phyloP scores from a whole-genome alignment of 2,797 vertebrate genomes.

The Chelmon rostratus region DNA sequence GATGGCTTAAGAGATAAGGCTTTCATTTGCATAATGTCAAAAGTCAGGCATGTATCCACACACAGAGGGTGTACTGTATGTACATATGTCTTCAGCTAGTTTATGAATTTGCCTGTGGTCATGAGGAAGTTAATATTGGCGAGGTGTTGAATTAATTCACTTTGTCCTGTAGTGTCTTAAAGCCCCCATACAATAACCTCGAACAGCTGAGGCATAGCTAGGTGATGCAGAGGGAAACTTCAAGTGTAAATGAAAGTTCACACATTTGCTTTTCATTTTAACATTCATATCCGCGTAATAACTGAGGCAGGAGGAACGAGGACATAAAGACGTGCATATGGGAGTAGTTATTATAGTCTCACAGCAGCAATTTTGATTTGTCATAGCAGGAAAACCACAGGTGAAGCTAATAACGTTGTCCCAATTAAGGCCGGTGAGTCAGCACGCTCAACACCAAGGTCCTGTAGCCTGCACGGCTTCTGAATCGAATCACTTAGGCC shows the following conservation, averaged over 20 bases:
- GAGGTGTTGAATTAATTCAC: neutral
- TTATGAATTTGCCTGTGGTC: constrained; percentile 13
- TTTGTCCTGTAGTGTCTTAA: constrained; percentile 5
- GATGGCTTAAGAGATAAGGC: constrained; percentile 38
- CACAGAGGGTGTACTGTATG: neutral
- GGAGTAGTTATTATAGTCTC: neutral
- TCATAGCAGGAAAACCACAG: constrained; percentile 1
- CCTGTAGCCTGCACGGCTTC: neutral
- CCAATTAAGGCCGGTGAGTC: neutral
- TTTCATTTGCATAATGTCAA: constrained; percentile 55
- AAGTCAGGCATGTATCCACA: constrained; percentile 20
- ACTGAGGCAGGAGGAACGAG: neutral
- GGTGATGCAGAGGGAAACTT: neutral
- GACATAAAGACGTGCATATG: too few species aligned
- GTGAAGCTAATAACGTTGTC: neutral
- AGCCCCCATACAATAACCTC: neutral
- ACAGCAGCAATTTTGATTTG: neutral
- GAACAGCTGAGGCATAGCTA: neutral
- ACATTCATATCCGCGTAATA: neutral
- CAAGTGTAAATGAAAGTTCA: neutral
- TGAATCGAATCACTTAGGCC: neutral
- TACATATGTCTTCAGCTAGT: neutral
- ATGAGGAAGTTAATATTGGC: neutral
- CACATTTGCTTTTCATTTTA: too few species aligned
- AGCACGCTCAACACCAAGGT: neutral